phyloP scores from a whole-genome alignment of 2,113 vertebrate genomes.

The Turnix velox region DNA sequence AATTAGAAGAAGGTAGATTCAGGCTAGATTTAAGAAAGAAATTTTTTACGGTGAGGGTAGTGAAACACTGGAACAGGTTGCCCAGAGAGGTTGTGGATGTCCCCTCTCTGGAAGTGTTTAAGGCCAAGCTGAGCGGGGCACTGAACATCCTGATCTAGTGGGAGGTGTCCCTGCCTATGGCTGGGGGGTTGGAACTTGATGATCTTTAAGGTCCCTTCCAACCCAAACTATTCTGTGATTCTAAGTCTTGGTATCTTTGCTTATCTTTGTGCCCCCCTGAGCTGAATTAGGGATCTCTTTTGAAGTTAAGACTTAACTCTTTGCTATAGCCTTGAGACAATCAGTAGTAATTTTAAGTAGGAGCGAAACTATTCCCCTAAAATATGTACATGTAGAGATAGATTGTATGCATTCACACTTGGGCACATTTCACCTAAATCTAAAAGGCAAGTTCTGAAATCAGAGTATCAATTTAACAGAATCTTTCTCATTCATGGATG shows the following conservation, averaged over 20 bases:
- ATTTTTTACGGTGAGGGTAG: no score
- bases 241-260: constrained; percentile 14
- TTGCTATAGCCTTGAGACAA: constrained; percentile 1
- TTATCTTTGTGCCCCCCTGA: constrained; percentile 18
- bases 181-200: no score
- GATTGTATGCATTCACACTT: background rate
- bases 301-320: constrained; percentile 35
- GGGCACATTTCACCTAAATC: background rate
- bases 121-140: no score
- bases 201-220: no score
- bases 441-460: constrained; percentile 9
- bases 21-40: no score
- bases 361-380: background rate
- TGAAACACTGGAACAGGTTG: no score
- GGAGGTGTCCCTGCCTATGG: no score
- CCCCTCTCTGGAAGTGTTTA: no score
- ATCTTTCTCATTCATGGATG: background rate
- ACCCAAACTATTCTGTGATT: no score
- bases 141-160: no score
- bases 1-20: no score
- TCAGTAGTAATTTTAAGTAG: background rate
- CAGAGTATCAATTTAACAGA: background rate
- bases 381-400: background rate
- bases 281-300: constrained; percentile 1
- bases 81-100: no score